Base-by-base conservation (phyloP, 2,113 vertebrate genomes). In the Trochalopteron elliotii region DNA sequence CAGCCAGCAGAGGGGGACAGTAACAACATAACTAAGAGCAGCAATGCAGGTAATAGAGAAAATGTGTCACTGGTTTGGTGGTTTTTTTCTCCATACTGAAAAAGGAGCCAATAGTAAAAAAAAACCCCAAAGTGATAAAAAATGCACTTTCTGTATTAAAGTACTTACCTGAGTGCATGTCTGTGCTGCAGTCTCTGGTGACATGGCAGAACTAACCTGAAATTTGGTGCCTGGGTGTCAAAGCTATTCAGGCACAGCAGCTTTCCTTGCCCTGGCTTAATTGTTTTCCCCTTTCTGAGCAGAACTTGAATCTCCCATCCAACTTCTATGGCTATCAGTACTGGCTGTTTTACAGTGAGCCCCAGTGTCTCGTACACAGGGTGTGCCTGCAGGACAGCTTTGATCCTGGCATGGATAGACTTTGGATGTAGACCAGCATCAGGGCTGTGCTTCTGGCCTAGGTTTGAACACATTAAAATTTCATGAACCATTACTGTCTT, bases 1-100 rank as follows among this genome's bases (percentile, higher is more conserved):
- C 98, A 98, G 78, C 97, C 98, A 87, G 97, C 97, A 97, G 98
- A 98, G 95, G 96, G 97, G 94, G 98, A 97, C 79, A 83, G 87
- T 67, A 93, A 86, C 93, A 97, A 85, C 83, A 70, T 97, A 90
- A 97, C 97, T 53, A 97, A 97, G 92, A 98, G 97, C 97, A 98
- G 95, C 97, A 98, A 98, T 95, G 95, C 98, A 97, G 98, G 98
- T 98, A 97, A 97, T 20, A 63, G 5, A 86, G 30, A 35, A 60
- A 90, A 85, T 4, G 7, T 76, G 20, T 45, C 45, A 49, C 6
- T 77, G 67, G 13, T 64, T 91, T 72, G 19, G 37, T 59, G 7
- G 2, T 18, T 49, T 47, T 47, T 49, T 49, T 35, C 18, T 8
- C 14, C 4, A 5, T 30, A 35, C 47, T 40, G 27, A 53, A 67